Evolutionary conservation across 2,113 vertebrate species (phyloP), one percentile per base, ranked within the genome.

Genomic region (Seriola rivoliana): DNA sequence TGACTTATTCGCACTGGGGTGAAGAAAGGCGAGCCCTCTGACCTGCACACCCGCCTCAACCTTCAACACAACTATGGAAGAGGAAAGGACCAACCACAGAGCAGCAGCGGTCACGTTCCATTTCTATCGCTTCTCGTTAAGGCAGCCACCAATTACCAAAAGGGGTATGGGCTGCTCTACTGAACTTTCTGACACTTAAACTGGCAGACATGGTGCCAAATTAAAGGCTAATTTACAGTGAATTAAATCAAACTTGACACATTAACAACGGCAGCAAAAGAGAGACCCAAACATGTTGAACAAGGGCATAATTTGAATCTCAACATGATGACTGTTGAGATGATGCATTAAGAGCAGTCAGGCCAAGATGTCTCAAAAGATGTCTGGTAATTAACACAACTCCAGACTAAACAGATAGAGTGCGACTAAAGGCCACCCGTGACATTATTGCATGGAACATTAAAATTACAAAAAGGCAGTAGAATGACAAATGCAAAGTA

Each of bases 1-100:
- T 94, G 93, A 94, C 89, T 89, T 90, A 93, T 93, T 89, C 66
- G 23, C 58, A 40, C 85, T 25, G 78, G 87, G 91, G 91, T 92
- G 85, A 89, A 54, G 64, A 82, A 55, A 88, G 84, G 72, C 55
- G n/a, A 67, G 90, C 94, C 93, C 91, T 91, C 77, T 93, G 78
- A 88, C 84, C 88, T 13, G 5, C 75, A 21, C 68, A 57, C 77
- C 81, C 17, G 54, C 76, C 55, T 71, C 77, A 84, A 77, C 81
- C 81, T 80, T 91, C 79, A 85, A 71, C 80, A 57, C 55, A 71
- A 63, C 69, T 54, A 2, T 57, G 71, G 70, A 78, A 58, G 7
- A 92, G 87, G 89, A 88, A 85, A 84, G 17, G 89, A 93, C 91
- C 89, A 90, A 94, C 88, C 92, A 81, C 90, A 89, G 80, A 78